Evolutionary conservation across 2,113 vertebrate species (phyloP).

Genomic region (Salminus brasiliensis): DNA sequence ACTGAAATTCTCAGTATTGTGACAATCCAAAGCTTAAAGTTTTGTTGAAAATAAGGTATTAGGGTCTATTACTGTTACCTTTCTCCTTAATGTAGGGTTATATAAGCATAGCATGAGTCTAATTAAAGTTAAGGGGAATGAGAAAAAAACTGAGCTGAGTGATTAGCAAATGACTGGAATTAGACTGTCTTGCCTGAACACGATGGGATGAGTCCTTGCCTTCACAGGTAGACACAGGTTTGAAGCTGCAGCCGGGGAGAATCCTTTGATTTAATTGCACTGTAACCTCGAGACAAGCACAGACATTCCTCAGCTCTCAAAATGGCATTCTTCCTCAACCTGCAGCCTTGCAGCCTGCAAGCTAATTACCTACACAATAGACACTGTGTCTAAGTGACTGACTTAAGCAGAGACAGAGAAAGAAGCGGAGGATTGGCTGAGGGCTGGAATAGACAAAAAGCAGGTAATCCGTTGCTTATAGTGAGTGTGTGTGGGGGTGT

Average conservation of each 20-base stretch:
- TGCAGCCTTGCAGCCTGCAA: constrained; percentile 68
- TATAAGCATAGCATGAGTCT: not conserved
- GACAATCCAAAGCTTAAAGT: no score
- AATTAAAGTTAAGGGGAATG: not conserved
- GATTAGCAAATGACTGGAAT: constrained; percentile 67
- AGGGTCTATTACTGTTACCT: no score
- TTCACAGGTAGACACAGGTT: constrained; percentile 57
- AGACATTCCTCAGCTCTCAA: constrained; percentile 56
- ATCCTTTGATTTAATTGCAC: constrained; percentile 73
- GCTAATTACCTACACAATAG: constrained; percentile 51
- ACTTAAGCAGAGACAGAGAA: constrained; percentile 14
- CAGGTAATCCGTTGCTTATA: constrained; percentile 29
- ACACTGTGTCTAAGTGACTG: constrained; percentile 56
- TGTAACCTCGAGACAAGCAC: constrained; percentile 54
- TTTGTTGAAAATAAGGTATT: no score
- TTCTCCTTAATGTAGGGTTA: not conserved
- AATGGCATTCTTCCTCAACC: constrained; percentile 66
- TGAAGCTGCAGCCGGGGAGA: constrained; percentile 58
- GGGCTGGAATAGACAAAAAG: not conserved
- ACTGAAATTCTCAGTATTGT: no score
- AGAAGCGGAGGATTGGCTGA: not conserved
- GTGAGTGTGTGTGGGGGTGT: not conserved
- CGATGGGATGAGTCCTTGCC: constrained; percentile 66
- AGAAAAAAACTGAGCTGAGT: constrained; percentile 52
- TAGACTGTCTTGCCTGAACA: constrained; percentile 70